phyloP scores from a whole-genome alignment of 2,888 invertebrate species.

The Xanthia togata region DNA sequence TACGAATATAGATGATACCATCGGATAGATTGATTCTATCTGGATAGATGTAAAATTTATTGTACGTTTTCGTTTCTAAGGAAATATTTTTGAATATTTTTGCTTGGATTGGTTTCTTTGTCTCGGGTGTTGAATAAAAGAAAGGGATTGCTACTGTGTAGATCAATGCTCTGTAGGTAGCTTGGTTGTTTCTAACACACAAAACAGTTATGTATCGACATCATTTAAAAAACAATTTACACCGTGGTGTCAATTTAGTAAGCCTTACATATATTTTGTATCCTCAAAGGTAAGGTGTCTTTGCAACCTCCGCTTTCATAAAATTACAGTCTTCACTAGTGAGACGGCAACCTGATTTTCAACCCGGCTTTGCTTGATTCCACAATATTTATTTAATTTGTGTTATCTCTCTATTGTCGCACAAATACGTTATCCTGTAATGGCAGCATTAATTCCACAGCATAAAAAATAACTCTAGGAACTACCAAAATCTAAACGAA shows the following conservation, averaged over 20 bases:
- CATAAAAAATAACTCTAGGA: background rate
- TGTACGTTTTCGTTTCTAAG: constrained; percentile 55
- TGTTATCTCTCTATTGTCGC: background rate
- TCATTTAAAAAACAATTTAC: background rate
- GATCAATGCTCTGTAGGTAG: background rate
- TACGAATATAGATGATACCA: constrained; percentile 67
- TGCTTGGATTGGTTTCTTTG: constrained; percentile 44
- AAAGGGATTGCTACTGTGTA: constrained; percentile 7
- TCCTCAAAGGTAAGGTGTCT: background rate
- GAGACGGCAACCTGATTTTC: background rate
- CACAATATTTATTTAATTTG: background rate
- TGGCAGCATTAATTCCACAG: background rate
- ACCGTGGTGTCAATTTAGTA: background rate
- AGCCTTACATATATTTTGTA: background rate
- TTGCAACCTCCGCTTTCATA: background rate
- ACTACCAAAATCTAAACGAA: background rate
- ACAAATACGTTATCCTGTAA: background rate
- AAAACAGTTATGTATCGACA: background rate
- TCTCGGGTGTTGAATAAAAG: constrained; percentile 45
- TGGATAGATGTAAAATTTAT: constrained; percentile 59
- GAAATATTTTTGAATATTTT: constrained; percentile 60
- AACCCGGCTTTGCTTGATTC: background rate
- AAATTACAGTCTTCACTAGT: background rate
- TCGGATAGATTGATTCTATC: constrained; percentile 63
- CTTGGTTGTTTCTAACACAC: background rate